A percentile compares a stretch with the other conserved stretches of the same genome.
Conservation (phyloP, 1,140 invertebrate species). For the Paraescarpia echinospica region DNA sequence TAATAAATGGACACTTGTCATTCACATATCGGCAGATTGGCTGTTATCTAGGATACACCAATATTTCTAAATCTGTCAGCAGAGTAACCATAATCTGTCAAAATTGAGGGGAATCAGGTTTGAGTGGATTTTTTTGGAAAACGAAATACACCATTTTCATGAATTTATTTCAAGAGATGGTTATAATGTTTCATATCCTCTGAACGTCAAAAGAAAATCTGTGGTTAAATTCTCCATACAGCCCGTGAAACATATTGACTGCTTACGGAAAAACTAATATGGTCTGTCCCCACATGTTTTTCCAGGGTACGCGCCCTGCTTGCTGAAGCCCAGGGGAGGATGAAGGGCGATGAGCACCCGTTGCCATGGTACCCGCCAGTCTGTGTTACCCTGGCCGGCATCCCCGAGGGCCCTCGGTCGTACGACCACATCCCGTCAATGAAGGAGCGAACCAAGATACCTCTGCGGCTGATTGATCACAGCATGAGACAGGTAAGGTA, state of each 20-base stretch:
- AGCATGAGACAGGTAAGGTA: constrained; percentile 49
- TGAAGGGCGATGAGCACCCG: constrained; percentile 65
- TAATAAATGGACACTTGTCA: too few species aligned
- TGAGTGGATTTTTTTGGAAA: too few species aligned
- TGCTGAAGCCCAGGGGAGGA: constrained; percentile 66
- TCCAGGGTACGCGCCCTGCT: constrained; percentile 57
- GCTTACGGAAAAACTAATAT: too few species aligned
- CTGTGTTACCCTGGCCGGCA: constrained; percentile 61
- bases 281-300: neutral
- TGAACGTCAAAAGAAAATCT: too few species aligned
- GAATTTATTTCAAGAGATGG: constrained; percentile 22
- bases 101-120: too few species aligned
- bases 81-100: too few species aligned
- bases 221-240: too few species aligned
- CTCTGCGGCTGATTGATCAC: constrained; percentile 52
- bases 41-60: too few species aligned
- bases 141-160: too few species aligned
- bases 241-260: too few species aligned
- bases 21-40: too few species aligned
- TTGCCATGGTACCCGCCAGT: constrained; percentile 76
- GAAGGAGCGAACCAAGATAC: constrained; percentile 53
- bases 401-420: constrained; percentile 46
- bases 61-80: too few species aligned
- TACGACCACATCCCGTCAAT: constrained; percentile 58
- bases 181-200: neutral